phyloP scores from a whole-genome alignment of 2,888 invertebrate species.

The Rotaria sp. region DNA sequence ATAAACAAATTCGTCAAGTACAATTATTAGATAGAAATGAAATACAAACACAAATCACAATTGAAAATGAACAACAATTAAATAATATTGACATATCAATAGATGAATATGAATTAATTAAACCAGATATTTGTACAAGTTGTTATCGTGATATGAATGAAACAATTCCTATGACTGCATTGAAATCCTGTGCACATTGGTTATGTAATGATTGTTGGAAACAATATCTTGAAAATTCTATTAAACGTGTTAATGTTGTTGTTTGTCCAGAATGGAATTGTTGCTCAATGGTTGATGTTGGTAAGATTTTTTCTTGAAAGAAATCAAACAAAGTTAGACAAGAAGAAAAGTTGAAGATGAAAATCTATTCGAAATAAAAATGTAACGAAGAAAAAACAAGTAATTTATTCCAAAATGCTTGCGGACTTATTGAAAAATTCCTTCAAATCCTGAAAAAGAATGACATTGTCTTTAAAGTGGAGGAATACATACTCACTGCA shows the following conservation, averaged over 20 bases:
- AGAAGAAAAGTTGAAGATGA: too few species aligned
- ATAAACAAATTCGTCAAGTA: background rate
- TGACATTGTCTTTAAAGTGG: too few species aligned
- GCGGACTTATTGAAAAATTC: too few species aligned
- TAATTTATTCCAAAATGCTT: too few species aligned
- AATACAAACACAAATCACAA: background rate
- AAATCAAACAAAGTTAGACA: too few species aligned
- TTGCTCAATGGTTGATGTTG: conserved; percentile 16
- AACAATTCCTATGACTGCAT: background rate
- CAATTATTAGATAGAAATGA: background rate
- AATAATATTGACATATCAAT: background rate
- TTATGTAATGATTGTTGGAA: conserved; percentile 26
- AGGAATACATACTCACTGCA: too few species aligned
- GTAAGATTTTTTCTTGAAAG: background rate
- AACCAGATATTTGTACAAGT: background rate
- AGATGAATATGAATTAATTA: background rate
- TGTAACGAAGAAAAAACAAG: too few species aligned
- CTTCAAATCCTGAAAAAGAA: too few species aligned
- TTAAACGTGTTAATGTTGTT: background rate
- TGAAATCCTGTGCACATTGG: conserved; percentile 8
- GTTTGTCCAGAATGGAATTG: conserved; percentile 21
- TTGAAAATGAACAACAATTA: background rate
- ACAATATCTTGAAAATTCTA: background rate
- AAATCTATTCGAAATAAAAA: too few species aligned
- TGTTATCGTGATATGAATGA: background rate